phyloP scores from a whole-genome alignment of 1,140 invertebrate species.

The Sitobion miscanthi region DNA sequence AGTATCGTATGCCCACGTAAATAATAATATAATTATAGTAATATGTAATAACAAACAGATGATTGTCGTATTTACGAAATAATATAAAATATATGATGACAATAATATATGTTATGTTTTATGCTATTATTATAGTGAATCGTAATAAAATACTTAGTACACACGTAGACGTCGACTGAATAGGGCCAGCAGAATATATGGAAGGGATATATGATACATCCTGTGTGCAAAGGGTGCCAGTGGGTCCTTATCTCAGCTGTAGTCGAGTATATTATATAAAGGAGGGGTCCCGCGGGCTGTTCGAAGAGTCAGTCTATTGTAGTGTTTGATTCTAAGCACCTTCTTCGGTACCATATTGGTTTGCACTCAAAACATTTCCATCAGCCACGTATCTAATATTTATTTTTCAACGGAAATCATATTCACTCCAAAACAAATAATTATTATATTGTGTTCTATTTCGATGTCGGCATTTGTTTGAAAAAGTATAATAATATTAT shows the following conservation, averaged over 20 bases:
- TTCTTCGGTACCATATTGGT: background rate
- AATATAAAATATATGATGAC: background rate
- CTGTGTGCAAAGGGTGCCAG: background rate
- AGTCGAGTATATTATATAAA: constrained; percentile 6
- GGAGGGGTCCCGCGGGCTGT: background rate
- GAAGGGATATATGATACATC: background rate
- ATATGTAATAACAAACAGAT: background rate
- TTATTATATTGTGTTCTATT: background rate
- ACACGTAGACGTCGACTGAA: background rate
- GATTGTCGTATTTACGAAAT: background rate
- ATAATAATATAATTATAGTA: background rate
- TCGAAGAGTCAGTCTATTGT: background rate
- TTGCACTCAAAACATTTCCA: background rate
- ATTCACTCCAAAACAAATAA: background rate
- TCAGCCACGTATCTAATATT: background rate
- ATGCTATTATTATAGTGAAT: background rate
- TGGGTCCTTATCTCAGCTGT: background rate
- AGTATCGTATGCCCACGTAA: no score
- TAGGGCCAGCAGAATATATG: background rate
- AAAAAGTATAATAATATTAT: background rate
- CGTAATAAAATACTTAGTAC: background rate
- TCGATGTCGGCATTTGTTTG: background rate
- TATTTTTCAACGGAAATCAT: background rate
- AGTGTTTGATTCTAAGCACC: background rate
- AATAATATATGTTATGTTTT: no score